Evolutionary conservation across 2,888 invertebrate species (phyloP).

Genomic region (Cephus pulcher): DNA sequence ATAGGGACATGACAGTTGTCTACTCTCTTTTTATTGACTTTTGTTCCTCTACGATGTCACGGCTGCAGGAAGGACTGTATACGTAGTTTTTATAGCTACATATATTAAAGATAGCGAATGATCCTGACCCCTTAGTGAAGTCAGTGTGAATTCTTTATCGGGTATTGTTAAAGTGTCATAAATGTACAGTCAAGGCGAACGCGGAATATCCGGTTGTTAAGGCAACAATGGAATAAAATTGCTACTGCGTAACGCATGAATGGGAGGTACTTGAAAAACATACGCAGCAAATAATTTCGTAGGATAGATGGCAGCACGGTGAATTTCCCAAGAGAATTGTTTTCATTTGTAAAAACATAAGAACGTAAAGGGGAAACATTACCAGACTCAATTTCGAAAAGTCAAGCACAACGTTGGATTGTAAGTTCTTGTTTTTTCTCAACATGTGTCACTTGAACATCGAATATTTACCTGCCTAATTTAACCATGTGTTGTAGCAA

Average conservation of each 20-base stretch:
- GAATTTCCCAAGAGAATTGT: background rate
- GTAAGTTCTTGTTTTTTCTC: background rate
- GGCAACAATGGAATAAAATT: background rate
- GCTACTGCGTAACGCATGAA: background rate
- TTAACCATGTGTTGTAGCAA: no score
- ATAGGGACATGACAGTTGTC: background rate
- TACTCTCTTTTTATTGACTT: background rate
- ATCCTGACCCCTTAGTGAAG: background rate
- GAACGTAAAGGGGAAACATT: background rate
- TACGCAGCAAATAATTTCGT: background rate
- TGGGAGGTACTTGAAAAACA: background rate
- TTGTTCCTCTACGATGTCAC: background rate
- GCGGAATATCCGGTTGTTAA: background rate
- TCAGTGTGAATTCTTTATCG: background rate
- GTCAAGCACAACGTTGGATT: background rate
- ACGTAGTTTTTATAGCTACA: background rate
- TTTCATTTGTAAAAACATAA: background rate
- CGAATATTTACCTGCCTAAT: background rate
- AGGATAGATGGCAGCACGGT: background rate
- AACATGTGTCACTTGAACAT: background rate
- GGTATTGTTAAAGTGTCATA: background rate
- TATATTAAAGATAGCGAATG: background rate
- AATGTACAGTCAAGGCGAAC: background rate
- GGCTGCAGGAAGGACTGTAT: background rate
- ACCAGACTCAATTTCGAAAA: background rate